phyloP scores from a whole-genome alignment of 2,113 vertebrate species.

The Laterallus jamaicensis region DNA sequence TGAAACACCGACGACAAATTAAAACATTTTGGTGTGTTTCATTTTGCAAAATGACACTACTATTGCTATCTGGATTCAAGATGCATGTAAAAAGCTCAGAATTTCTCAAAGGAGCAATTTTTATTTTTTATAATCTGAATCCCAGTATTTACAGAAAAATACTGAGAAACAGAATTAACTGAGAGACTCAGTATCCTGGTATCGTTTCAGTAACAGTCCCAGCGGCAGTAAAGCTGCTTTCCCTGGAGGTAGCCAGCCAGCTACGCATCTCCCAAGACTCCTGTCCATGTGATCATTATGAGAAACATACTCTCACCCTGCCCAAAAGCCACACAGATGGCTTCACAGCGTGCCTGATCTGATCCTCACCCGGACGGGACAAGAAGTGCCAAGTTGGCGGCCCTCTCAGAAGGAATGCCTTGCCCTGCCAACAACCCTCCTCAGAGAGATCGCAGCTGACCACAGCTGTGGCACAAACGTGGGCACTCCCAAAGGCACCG shows the following conservation, averaged over 20 bases:
- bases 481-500: background rate
- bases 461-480: background rate
- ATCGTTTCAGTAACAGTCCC: background rate
- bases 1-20: background rate
- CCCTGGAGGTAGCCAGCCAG: background rate
- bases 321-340: background rate
- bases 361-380: rapidly evolving
- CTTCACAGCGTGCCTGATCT: background rate
- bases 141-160: background rate
- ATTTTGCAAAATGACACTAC: background rate
- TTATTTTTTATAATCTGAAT: background rate
- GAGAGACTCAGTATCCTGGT: background rate
- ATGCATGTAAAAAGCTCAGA: background rate
- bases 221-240: background rate
- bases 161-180: background rate
- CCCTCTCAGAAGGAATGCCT: background rate
- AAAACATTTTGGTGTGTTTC: background rate
- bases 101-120: background rate
- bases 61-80: background rate
- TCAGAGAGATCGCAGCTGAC: background rate
- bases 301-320: background rate
- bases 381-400: background rate
- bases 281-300: rapidly evolving
- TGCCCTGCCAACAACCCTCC: background rate
- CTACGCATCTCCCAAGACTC: rapidly evolving